Percentiles rank a stretch among this genome's conserved stretches.
Conservation (phyloP, 2,113 vertebrate species). For the Ciconia stormi region DNA sequence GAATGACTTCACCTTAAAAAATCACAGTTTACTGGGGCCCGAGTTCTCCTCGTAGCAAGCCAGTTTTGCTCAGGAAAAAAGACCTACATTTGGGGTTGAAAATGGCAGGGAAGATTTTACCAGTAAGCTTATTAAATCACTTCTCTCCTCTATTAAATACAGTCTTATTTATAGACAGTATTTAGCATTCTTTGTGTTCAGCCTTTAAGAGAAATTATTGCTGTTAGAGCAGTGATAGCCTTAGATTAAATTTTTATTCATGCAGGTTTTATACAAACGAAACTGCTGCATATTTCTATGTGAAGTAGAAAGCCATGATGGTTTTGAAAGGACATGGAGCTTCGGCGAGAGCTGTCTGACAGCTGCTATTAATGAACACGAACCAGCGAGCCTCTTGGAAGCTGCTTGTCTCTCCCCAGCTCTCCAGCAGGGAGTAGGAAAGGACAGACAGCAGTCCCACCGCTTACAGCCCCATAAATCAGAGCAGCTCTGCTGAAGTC, state of each 20-base stretch:
- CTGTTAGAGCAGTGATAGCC: background rate
- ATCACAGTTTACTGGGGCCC: background rate
- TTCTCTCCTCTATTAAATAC: background rate
- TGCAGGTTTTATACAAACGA: background rate
- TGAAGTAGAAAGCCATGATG: background rate
- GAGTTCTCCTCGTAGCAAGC: background rate
- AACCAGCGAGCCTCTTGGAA: background rate
- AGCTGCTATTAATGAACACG: background rate
- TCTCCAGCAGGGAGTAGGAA: background rate
- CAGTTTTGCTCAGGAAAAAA: background rate
- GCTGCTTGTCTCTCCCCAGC: background rate
- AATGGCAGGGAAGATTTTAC: background rate
- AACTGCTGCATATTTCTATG: background rate
- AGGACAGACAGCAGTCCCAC: background rate
- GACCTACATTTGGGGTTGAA: background rate
- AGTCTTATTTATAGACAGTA: slow-evolving; percentile 20
- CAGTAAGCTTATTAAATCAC: slow-evolving; percentile 22
- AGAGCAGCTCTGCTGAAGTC: background rate
- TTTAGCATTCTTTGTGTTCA: slow-evolving; percentile 43
- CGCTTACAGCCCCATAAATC: background rate
- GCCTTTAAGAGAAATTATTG: slow-evolving; percentile 26
- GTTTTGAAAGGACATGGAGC: background rate
- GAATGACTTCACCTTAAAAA: slow-evolving; percentile 41
- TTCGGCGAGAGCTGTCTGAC: background rate
- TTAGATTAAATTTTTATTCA: slow-evolving; percentile 51